These are phyloP conservation scores for Tyrophagus putrescentiae DNA, from an alignment of 1,140 invertebrate species.

Conservation along the genomic window DNA sequence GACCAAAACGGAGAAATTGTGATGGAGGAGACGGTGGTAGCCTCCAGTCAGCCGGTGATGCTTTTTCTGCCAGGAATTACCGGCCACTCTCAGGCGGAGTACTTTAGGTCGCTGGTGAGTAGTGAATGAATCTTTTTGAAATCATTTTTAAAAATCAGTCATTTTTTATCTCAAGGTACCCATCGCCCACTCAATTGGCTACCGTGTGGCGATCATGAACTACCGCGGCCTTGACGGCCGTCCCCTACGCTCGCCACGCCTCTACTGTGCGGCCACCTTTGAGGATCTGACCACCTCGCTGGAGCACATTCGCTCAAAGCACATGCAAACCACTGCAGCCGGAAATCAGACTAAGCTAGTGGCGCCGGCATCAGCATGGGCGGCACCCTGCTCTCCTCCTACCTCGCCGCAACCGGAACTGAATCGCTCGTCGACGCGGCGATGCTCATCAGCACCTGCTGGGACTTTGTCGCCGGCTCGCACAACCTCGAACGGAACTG, in stretches of 20 bases:
- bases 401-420: conserved; percentile 48
- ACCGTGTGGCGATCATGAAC: conserved; percentile 33
- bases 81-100: conserved; percentile 60
- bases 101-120: conserved; percentile 60
- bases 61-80: conserved; percentile 62
- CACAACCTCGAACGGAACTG: conserved; percentile 57
- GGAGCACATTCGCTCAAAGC: conserved; percentile 44
- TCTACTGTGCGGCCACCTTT: conserved; percentile 64
- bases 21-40: no score
- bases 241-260: conserved; percentile 49
- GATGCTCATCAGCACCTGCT: conserved; percentile 63
- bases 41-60: conserved; percentile 48
- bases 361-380: conserved; percentile 70
- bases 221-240: conserved; percentile 24
- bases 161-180: no score
- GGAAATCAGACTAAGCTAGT: conserved; percentile 48
- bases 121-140: no score
- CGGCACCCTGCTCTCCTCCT: conserved; percentile 55
- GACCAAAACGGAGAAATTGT: no score
- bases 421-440: conserved; percentile 48
- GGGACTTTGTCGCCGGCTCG: conserved; percentile 56
- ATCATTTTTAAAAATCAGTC: no score
- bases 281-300: conserved; percentile 63
- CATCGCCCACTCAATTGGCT: conserved; percentile 47
- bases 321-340: no score